phyloP scores from a whole-genome alignment of 1,140 invertebrate species.

The Megalonaias nervosa region DNA sequence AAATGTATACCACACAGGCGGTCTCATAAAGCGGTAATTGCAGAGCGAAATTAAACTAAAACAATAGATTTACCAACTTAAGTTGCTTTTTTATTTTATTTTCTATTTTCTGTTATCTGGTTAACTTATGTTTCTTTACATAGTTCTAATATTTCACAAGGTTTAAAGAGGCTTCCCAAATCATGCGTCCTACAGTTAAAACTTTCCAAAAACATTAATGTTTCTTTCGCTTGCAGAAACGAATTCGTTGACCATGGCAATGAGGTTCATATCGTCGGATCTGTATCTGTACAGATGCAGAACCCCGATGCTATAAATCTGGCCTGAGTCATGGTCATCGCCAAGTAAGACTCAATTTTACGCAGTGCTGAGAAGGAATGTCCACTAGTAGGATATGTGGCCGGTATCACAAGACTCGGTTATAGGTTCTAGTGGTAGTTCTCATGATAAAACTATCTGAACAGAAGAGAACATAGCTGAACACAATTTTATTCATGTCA shows the following conservation, averaged over 20 bases:
- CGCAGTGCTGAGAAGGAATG: conserved; percentile 15
- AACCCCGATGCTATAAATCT: not conserved
- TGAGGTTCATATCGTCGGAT: not conserved
- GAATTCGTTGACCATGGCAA: not conserved
- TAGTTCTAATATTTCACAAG: no score
- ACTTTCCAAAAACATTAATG: not conserved
- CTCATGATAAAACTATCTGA: not conserved
- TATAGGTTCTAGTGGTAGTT: not conserved
- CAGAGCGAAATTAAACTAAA: no score
- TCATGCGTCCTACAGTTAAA: no score
- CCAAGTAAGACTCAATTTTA: not conserved
- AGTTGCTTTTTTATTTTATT: no score
- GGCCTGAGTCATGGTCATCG: conserved; percentile 3
- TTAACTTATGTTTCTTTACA: no score
- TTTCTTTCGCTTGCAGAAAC: not conserved
- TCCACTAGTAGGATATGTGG: conserved; percentile 20
- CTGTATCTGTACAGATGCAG: not conserved
- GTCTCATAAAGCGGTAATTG: no score
- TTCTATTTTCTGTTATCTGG: no score
- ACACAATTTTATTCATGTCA: no score
- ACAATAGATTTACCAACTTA: no score
- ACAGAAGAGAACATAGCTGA: no score
- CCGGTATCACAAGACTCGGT: conserved; percentile 17
- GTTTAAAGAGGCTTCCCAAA: no score
- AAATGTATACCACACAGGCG: no score